A percentile compares a stretch with the other conserved stretches of the same genome.
These are phyloP conservation scores for Lepidocyrtinus sp. DNA, from an alignment of 2,888 invertebrate species.

Conservation along the genomic window DNA sequence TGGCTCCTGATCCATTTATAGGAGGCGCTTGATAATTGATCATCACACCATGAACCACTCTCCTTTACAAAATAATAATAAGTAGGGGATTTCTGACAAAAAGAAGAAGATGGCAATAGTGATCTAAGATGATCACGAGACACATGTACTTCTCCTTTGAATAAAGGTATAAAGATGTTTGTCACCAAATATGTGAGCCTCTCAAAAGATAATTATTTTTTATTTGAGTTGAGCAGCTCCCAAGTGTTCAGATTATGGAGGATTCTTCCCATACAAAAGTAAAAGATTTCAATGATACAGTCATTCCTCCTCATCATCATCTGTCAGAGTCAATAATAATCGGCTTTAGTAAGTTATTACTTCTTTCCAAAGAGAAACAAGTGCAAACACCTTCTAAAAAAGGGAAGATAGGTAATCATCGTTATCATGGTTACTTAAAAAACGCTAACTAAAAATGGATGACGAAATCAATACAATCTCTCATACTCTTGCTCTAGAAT, in stretches of 20 bases:
- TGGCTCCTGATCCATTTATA: slow-evolving; percentile 43
- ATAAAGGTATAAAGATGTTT: background rate
- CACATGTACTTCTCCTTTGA: background rate
- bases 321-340: slow-evolving; percentile 31
- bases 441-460: slow-evolving; percentile 18
- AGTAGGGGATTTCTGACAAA: background rate
- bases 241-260: no score
- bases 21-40: slow-evolving; percentile 19
- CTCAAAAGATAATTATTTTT: background rate
- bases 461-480: background rate
- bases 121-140: background rate
- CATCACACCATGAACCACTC: background rate
- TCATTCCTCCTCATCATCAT: background rate
- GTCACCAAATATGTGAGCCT: background rate
- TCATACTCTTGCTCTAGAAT: background rate
- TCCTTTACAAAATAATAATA: background rate
- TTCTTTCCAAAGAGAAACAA: slow-evolving; percentile 23
- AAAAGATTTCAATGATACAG: background rate
- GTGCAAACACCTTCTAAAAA: slow-evolving; percentile 13
- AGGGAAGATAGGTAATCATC: slow-evolving; percentile 29
- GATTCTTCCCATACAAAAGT: background rate
- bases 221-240: background rate
- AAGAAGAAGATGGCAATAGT: background rate
- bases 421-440: slow-evolving; percentile 5
- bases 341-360: slow-evolving; percentile 32